Percentiles rank a stretch among this genome's conserved stretches.
These are phyloP conservation scores for Orchestes rusci DNA, from an alignment of 2,888 invertebrate species.

Conservation along the genomic window DNA sequence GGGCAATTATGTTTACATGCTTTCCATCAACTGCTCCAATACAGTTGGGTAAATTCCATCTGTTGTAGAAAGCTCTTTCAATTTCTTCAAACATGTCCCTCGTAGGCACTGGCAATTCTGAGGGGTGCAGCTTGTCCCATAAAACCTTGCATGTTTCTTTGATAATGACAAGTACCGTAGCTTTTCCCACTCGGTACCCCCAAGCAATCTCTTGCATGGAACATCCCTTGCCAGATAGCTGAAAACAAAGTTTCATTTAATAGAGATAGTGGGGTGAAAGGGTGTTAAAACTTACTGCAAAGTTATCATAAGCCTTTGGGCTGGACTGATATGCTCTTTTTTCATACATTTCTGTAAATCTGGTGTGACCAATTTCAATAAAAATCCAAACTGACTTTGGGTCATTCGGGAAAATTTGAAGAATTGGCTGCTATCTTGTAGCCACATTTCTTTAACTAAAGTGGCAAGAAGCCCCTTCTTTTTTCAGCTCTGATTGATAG, in stretches of 20 bases:
- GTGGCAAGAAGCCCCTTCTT: no score
- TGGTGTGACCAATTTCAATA: no score
- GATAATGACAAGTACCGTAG: constrained; percentile 30
- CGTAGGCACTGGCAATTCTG: constrained; percentile 2
- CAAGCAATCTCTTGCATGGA: constrained; percentile 24
- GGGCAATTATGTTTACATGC: constrained; percentile 1
- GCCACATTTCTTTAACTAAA: no score
- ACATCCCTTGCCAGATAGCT: no score
- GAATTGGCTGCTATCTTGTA: no score
- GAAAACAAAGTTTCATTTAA: constrained; percentile 16
- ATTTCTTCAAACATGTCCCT: neutral
- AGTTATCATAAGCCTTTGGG: neutral
- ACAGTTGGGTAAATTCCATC: no score
- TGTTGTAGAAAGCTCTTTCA: neutral
- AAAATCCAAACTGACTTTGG: no score
- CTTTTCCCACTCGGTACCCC: constrained; percentile 27
- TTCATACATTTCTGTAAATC: no score
- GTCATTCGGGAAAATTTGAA: no score
- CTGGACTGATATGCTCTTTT: neutral
- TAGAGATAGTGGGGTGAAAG: neutral
- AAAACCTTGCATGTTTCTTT: constrained; percentile 26
- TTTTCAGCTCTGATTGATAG: no score
- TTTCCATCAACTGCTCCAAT: no score
- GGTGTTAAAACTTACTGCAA: neutral
- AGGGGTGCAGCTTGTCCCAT: constrained; percentile 20